Base-by-base conservation (phyloP, 2,113 vertebrate genomes). In the Jaculus jaculus region DNA sequence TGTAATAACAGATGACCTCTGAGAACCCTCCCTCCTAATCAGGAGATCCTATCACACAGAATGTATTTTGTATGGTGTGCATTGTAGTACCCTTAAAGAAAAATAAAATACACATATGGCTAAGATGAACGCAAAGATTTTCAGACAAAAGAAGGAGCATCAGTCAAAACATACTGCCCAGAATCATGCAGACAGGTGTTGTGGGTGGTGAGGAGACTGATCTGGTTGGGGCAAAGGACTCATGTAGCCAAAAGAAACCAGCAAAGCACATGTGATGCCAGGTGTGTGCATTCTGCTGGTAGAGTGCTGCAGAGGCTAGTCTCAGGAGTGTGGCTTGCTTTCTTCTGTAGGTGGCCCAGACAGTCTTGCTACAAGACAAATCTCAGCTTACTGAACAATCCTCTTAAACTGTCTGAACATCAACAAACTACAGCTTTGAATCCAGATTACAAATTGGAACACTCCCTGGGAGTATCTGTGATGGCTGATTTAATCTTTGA, bases 321-420 rank as follows among this genome's bases (percentile, higher is more conserved):
- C 65, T 71, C 71, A 51, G 21, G 61, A 81, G 28, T 82, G 73
- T 12, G 81, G 91, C 84, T 92, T 66, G 77, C 89, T 92, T 95
- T 74, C 81, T 91, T 94, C 86, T 75, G 78, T 79, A 94, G 90
- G 96, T 96, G 94, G 73, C 91, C 93, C 93, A 93, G 94, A 97
- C 94, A 94, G 94, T 65, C 92, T 87, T 95, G 90, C 94, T 96
- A 93, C 83, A 95, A 97, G 96, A 96, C 96, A 97, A 95, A 97
- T 97, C 93, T 94, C 93, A 95, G 74, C 97, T 97, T 96, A 97
- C 92, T 96, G 92, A 91, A 92, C 85, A 97, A 97, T 95, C 96
- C 96, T 97, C 97, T 97, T 97, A 95, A 88, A 94, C 95, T 95
- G 97, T 95, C 95, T 96, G 95, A 96, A 96, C 89, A 87, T 82